Evolutionary conservation across 2,888 invertebrate genomes (phyloP).

Genomic region (Apocheima hispidaria): DNA sequence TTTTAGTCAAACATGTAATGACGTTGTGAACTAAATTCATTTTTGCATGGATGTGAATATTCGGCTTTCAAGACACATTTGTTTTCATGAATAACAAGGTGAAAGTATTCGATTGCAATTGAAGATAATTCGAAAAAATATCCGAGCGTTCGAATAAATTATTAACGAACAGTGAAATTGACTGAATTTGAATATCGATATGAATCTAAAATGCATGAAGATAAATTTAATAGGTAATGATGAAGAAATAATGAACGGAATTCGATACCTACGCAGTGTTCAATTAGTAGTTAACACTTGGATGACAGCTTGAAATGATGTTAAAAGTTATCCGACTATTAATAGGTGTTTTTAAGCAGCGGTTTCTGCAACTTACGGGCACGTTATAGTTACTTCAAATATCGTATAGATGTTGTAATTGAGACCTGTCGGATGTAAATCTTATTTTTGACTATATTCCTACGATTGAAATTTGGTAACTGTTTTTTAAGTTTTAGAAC

Average conservation of each 20-base stretch:
- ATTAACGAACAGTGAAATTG: slow-evolving; percentile 14
- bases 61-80: slow-evolving; percentile 53
- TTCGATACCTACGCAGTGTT: slow-evolving; percentile 20
- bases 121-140: slow-evolving; percentile 33
- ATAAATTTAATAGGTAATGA: slow-evolving; percentile 21
- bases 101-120: slow-evolving; percentile 53
- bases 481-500: too few species aligned
- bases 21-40: neutral
- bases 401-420: too few species aligned
- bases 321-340: slow-evolving; percentile 2
- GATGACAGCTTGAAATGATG: neutral
- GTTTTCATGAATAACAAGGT: slow-evolving; percentile 72
- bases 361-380: too few species aligned
- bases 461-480: too few species aligned
- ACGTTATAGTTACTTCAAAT: too few species aligned
- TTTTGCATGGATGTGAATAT: slow-evolving; percentile 46
- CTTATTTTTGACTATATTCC: too few species aligned
- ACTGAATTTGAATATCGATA: slow-evolving; percentile 27
- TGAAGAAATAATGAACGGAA: slow-evolving; percentile 21
- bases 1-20: too few species aligned
- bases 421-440: too few species aligned
- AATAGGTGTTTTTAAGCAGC: neutral
- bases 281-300: slow-evolving; percentile 11
- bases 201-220: slow-evolving; percentile 19
- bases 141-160: slow-evolving; percentile 23